A percentile compares a stretch with the other conserved stretches of the same genome.
phyloP scores from a whole-genome alignment of 2,888 invertebrate genomes.

The Orthosia gothica region DNA sequence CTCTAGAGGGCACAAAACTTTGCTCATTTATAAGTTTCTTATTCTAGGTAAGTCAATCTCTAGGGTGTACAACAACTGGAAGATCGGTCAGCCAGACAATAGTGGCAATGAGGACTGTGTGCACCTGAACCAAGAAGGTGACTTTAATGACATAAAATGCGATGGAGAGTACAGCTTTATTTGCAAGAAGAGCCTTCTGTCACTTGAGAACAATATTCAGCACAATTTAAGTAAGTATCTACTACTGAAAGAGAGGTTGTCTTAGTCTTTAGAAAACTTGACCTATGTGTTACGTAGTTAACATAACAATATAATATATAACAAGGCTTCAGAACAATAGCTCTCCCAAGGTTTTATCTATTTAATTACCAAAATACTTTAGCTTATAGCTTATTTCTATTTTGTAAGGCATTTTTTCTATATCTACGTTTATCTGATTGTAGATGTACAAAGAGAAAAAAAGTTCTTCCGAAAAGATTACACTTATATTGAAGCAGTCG shows the following conservation, averaged over 20 bases:
- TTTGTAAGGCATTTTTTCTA: background rate
- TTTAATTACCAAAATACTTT: background rate
- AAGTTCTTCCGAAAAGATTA: slow-evolving; percentile 68
- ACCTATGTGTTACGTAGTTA: background rate
- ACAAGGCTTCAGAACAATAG: background rate
- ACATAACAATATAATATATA: no score
- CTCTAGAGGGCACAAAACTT: background rate
- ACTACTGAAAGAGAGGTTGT: background rate
- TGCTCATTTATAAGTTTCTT: background rate
- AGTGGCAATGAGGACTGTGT: slow-evolving; percentile 77
- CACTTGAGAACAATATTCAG: slow-evolving; percentile 71
- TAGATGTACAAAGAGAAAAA: slow-evolving; percentile 44
- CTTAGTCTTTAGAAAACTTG: background rate
- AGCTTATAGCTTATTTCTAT: background rate
- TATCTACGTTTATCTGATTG: background rate
- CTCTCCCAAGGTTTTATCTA: no score
- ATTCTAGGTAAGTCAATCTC: slow-evolving; percentile 34
- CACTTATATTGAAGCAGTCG: slow-evolving; percentile 59
- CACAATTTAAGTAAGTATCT: slow-evolving; percentile 75
- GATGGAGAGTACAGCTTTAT: slow-evolving; percentile 75
- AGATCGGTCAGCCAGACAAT: slow-evolving; percentile 65
- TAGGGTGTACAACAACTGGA: slow-evolving; percentile 32
- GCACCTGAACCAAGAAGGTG: slow-evolving; percentile 65
- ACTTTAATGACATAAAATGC: slow-evolving; percentile 78
- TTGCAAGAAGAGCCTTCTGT: slow-evolving; percentile 79